Conservation (phyloP, 2,113 vertebrate genomes). For the Hippocampus barbouri region DNA sequence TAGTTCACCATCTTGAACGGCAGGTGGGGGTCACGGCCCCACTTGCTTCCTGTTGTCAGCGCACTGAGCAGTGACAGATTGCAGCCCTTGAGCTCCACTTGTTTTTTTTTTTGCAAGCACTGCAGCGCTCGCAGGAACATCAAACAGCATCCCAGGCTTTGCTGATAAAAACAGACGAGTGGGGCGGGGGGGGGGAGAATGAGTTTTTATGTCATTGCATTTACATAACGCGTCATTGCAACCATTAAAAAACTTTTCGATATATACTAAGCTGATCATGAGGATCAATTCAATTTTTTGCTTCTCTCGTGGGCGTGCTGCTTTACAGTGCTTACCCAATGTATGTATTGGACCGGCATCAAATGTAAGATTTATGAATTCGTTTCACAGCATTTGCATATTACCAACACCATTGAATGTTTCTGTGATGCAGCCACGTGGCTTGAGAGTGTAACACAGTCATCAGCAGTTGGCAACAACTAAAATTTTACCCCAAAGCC, state of each 20-base stretch:
- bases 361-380: background rate
- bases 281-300: slow-evolving; percentile 29
- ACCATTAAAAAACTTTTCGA: slow-evolving; percentile 29
- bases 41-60: slow-evolving; percentile 6
- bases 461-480: too few species aligned
- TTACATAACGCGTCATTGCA: slow-evolving; percentile 49
- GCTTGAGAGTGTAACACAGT: too few species aligned
- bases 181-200: slow-evolving; percentile 24
- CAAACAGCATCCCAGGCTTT: slow-evolving; percentile 7
- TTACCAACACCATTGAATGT: too few species aligned
- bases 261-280: slow-evolving; percentile 45
- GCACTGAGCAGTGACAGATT: slow-evolving; percentile 7
- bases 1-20: slow-evolving; percentile 44
- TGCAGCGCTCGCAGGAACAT: slow-evolving; percentile 24
- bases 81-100: slow-evolving; percentile 21
- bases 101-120: background rate
- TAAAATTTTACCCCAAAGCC: too few species aligned
- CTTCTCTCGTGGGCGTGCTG: background rate
- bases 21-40: slow-evolving; percentile 51
- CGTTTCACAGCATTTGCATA: background rate
- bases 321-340: too few species aligned
- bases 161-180: background rate
- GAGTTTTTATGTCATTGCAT: slow-evolving; percentile 36
- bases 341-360: too few species aligned
- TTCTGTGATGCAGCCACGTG: too few species aligned